A percentile compares a stretch with the other conserved stretches of the same genome.
phyloP scores from a whole-genome alignment of 2,888 invertebrate species.

The Zeuzera pyrina region DNA sequence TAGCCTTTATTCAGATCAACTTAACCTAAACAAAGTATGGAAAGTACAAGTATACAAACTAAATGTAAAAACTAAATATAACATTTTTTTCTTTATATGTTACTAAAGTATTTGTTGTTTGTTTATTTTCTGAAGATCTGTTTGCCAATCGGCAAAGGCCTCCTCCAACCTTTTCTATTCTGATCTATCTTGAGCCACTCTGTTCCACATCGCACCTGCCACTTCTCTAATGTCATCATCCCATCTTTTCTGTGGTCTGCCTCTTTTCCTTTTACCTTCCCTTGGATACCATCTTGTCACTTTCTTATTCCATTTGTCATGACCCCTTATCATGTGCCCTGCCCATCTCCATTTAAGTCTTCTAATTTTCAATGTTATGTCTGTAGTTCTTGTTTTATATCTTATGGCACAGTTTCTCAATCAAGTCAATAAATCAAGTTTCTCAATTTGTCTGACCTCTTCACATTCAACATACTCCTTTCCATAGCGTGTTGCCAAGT shows the following conservation, averaged over 20 bases:
- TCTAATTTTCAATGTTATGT: no score
- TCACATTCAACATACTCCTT: slow-evolving; percentile 9
- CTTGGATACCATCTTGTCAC: slow-evolving; percentile 8
- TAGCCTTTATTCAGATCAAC: no score
- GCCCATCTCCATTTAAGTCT: slow-evolving; percentile 12
- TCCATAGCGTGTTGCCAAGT: slow-evolving; percentile 9
- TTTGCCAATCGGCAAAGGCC: no score
- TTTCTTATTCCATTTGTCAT: slow-evolving; percentile 11
- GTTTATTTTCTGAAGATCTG: no score
- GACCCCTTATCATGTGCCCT: slow-evolving; percentile 7
- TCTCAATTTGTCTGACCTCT: slow-evolving; percentile 5
- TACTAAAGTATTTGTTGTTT: no score
- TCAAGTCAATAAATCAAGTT: not conserved
- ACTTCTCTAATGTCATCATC: slow-evolving; percentile 7
- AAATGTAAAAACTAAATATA: no score
- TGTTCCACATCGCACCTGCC: no score
- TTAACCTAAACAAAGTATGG: no score
- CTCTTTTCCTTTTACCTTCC: slow-evolving; percentile 8
- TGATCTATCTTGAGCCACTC: no score
- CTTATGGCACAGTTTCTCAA: not conserved
- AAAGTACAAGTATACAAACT: no score
- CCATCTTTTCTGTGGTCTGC: slow-evolving; percentile 9
- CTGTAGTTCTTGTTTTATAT: not conserved
- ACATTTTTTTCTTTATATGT: no score
- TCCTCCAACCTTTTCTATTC: no score